These are phyloP conservation scores for Macropis europaea DNA, from an alignment of 2,888 invertebrate species.

Conservation along the genomic window DNA sequence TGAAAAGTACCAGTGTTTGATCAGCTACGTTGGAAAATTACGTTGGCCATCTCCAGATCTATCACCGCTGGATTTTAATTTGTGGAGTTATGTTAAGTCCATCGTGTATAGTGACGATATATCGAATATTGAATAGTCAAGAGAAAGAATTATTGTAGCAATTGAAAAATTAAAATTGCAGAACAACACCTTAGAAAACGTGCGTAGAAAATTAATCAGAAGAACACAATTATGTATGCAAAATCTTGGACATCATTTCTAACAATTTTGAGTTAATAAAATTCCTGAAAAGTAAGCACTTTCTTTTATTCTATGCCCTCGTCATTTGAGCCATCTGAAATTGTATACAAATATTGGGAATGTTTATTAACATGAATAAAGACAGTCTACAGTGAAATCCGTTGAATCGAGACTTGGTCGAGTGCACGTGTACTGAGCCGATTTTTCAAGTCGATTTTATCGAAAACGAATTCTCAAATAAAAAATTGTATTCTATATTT, in stretches of 20 bases:
- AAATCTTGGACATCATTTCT: not conserved
- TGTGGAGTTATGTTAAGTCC: conserved; percentile 7
- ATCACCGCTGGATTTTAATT: not conserved
- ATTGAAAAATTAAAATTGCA: not conserved
- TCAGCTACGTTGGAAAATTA: not conserved
- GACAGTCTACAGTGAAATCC: not conserved
- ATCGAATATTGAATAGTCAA: not conserved
- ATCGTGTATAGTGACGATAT: not conserved
- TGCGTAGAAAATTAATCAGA: not conserved
- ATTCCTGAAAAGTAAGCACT: not conserved
- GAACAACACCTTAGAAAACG: not conserved
- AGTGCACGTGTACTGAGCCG: not conserved
- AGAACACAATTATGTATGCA: not conserved
- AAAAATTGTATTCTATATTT: too few species aligned
- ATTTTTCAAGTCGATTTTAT: not conserved
- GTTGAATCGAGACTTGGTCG: not conserved
- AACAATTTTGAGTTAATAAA: not conserved
- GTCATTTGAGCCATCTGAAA: too few species aligned
- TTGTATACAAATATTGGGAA: not conserved
- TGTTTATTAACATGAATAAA: not conserved
- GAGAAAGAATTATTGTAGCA: not conserved
- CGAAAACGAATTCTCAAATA: too few species aligned
- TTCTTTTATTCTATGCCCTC: not conserved
- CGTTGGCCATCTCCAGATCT: not conserved
- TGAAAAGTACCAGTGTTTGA: not conserved